Evolutionary conservation across 1,140 invertebrate genomes (phyloP), one percentile per base, ranked within the genome.

Genomic region (Diuraphis noxia): DNA sequence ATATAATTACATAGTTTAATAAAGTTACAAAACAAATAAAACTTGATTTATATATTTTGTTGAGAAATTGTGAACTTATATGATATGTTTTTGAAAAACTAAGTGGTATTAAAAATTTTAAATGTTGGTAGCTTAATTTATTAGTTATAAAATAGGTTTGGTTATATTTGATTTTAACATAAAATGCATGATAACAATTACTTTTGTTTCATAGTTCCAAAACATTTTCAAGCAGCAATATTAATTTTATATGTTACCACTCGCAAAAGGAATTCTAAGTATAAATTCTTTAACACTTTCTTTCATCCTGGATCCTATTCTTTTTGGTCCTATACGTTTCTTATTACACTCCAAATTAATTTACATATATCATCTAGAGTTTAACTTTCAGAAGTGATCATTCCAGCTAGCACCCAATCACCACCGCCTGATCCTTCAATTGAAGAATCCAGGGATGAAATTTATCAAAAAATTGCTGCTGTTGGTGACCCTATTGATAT

Each of bases 371-470:
- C 34, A 91, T 82, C 43, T 41, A 79, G 89, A 81, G 19, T 91
- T 91, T 91, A 49, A 77, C 89, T 91, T 91, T 91, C 89, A 91
- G 89, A 91, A 52, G 77, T 91, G 72, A 81, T 49, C 77, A 91
- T 91, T 82, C 77, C 89, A 81, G 77, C 46, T 91, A 91, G 89
- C 34, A 82, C 77, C 43, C 89, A 91, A 82, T 91, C 72, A 46
- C 77, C 43, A 46, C 40, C 89, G 89, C 36, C 88, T 77, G 89
- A 82, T 79, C 8, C 89, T 91, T 91, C 77, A 52, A 81, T 52
- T 91, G 43, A 91, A 91, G 89, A 34, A 91, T 13, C 34, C 30
- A 82, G 1, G 49, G 72, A 82, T 91, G 89, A 82, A 82, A 91
- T 91, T 49, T 52, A 90, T 81, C 88, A 91, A 91, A 91, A 91